These are phyloP conservation scores for Pogonocherus hispidulus DNA, from an alignment of 2,888 invertebrate species.

Conservation along the genomic window DNA sequence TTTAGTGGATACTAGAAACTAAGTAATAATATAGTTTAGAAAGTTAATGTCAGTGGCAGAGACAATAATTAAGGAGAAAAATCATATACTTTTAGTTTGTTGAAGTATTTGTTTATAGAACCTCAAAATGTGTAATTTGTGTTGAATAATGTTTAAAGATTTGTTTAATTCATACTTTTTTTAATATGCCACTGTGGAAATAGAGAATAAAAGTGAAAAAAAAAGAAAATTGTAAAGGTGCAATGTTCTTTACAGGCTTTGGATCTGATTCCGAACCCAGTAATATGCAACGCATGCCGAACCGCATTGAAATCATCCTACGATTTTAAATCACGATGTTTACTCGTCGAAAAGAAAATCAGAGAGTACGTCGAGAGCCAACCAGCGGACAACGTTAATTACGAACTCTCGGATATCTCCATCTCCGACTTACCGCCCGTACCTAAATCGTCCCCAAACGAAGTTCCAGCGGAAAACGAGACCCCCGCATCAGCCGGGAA, in stretches of 20 bases:
- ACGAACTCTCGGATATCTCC: constrained; percentile 50
- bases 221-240: too few species aligned
- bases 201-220: too few species aligned
- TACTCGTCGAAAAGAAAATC: constrained; percentile 58
- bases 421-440: constrained; percentile 46
- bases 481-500: constrained; percentile 14
- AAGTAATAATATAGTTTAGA: too few species aligned
- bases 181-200: too few species aligned
- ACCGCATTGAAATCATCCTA: constrained; percentile 54
- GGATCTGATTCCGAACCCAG: constrained; percentile 57
- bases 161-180: too few species aligned
- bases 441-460: constrained; percentile 26
- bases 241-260: constrained; percentile 55
- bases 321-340: constrained; percentile 56
- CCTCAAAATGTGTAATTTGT: too few species aligned
- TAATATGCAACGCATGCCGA: constrained; percentile 56
- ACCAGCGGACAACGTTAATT: constrained; percentile 43
- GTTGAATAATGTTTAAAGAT: too few species aligned
- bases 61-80: too few species aligned
- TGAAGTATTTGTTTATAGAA: too few species aligned
- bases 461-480: constrained; percentile 10
- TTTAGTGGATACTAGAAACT: too few species aligned
- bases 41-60: too few species aligned
- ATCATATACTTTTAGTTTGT: too few species aligned
- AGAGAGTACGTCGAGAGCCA: constrained; percentile 54